Evolutionary conservation across 53 echinoderm and acorn worm species (phyloP).

Genomic region (Actinopyga echinites): DNA sequence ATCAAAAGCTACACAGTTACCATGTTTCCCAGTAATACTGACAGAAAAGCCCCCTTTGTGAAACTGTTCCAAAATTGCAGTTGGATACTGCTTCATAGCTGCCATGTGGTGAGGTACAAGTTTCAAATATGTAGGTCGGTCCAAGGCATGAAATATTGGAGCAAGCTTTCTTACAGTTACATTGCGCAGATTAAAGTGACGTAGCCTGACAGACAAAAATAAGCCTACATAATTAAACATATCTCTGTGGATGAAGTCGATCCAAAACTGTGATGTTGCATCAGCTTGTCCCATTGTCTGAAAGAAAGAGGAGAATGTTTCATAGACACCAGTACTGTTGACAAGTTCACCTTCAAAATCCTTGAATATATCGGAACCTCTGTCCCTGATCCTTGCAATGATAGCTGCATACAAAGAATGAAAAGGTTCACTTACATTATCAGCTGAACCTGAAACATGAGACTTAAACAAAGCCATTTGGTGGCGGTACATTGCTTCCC

Average conservation of each 20-base stretch:
- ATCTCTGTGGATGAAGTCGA: conserved; percentile 48
- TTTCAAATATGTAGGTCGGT: conserved; percentile 8
- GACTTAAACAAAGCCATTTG: conserved; percentile 4
- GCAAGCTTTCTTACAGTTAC: neutral
- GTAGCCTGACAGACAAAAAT: neutral
- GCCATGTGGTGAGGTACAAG: conserved; percentile 38
- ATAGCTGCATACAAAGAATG: conserved; percentile 2
- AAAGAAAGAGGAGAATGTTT: neutral
- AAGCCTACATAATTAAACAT: conserved; percentile 21
- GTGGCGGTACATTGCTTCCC: conserved; percentile 10
- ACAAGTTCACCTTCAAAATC: neutral
- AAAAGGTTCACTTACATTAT: neutral
- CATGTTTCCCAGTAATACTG: conserved; percentile 51
- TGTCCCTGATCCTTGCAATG: neutral
- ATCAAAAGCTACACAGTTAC: conserved; percentile 57
- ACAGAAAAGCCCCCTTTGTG: conserved; percentile 62
- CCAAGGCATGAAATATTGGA: conserved; percentile 10
- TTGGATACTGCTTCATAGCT: conserved; percentile 33
- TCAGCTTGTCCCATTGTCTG: neutral
- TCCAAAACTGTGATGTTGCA: conserved; percentile 47
- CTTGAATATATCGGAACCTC: too few species aligned
- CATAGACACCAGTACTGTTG: neutral
- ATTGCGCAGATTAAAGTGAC: neutral
- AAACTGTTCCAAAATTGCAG: conserved; percentile 28
- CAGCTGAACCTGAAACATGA: neutral